Conservation (phyloP, 1,140 invertebrate genomes). For the Amphibalanus amphitrite region DNA sequence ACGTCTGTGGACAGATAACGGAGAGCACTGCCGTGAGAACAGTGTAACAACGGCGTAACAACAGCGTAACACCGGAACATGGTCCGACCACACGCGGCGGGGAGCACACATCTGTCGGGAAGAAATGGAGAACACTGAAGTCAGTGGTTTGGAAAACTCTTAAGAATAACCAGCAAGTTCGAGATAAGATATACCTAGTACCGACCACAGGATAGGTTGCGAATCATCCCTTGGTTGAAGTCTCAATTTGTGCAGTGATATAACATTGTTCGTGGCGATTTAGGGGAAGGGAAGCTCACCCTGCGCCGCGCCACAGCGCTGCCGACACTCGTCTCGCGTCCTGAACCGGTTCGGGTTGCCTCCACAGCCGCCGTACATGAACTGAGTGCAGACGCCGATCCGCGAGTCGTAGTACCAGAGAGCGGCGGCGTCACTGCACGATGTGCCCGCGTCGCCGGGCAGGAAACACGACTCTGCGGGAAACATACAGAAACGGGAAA, state of each 20-base stretch:
- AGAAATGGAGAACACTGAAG: no score
- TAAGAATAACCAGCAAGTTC: no score
- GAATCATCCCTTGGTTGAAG: no score
- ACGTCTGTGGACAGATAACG: constrained; percentile 31
- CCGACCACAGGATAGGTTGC: no score
- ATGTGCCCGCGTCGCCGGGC: constrained; percentile 41
- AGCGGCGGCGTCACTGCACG: constrained; percentile 35
- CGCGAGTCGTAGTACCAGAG: constrained; percentile 62
- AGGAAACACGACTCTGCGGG: constrained; percentile 50
- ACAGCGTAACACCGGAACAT: constrained; percentile 34
- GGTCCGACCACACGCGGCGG: constrained; percentile 53
- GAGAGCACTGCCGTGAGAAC: no score
- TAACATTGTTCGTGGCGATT: no score
- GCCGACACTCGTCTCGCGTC: constrained; percentile 52
- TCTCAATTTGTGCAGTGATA: no score
- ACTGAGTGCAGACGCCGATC: constrained; percentile 59
- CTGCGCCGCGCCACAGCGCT: constrained; percentile 49
- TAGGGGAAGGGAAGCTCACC: constrained; percentile 36
- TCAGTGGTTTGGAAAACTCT: no score
- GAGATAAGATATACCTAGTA: no score
- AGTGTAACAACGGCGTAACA: constrained; percentile 3
- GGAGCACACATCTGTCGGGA: constrained; percentile 40
- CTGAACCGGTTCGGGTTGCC: constrained; percentile 76
- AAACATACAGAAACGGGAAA: no score
- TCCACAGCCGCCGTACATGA: constrained; percentile 63